These are phyloP conservation scores for Drosophila fungiperda DNA, from an alignment of 2,888 invertebrate genomes.

Conservation along the genomic window DNA sequence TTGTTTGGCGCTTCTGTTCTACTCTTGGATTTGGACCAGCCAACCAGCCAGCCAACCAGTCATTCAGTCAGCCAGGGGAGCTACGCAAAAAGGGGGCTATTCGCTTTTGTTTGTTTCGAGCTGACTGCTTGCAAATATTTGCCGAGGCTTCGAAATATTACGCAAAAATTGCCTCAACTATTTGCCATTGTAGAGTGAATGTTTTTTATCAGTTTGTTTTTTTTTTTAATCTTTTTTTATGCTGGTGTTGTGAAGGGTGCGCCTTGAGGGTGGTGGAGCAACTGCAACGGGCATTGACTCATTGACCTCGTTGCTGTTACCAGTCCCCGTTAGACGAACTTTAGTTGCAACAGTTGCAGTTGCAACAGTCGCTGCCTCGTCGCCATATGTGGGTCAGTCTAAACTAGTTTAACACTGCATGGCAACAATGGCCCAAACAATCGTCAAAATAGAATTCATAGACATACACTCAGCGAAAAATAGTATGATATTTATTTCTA, in stretches of 20 bases:
- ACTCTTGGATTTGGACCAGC: conserved; percentile 54
- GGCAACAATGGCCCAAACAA: conserved; percentile 42
- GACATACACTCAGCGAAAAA: neutral
- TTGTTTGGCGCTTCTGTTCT: conserved; percentile 64
- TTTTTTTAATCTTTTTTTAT: conserved; percentile 25
- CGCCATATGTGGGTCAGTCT: conserved; percentile 54
- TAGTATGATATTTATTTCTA: neutral
- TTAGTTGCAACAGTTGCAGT: conserved; percentile 16
- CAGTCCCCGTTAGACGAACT: neutral
- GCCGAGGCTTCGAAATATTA: conserved; percentile 77
- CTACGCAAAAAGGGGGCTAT: neutral
- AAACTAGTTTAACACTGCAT: conserved; percentile 53
- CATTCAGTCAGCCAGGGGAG: conserved; percentile 1
- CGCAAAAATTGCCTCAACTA: conserved; percentile 61
- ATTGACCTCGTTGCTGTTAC: conserved; percentile 68
- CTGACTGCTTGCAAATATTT: conserved; percentile 71
- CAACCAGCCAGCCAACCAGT: conserved; percentile 1
- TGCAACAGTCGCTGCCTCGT: conserved; percentile 21
- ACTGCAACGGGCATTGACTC: conserved; percentile 72
- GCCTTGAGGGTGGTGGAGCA: neutral
- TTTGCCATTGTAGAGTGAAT: conserved; percentile 46
- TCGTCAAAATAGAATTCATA: conserved; percentile 1
- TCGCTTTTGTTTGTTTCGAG: conserved; percentile 58
- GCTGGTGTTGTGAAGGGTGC: conserved; percentile 21
- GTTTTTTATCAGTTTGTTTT: neutral